Base-by-base conservation (phyloP, 2,113 vertebrate species). In the Phyllostomus hastatus region DNA sequence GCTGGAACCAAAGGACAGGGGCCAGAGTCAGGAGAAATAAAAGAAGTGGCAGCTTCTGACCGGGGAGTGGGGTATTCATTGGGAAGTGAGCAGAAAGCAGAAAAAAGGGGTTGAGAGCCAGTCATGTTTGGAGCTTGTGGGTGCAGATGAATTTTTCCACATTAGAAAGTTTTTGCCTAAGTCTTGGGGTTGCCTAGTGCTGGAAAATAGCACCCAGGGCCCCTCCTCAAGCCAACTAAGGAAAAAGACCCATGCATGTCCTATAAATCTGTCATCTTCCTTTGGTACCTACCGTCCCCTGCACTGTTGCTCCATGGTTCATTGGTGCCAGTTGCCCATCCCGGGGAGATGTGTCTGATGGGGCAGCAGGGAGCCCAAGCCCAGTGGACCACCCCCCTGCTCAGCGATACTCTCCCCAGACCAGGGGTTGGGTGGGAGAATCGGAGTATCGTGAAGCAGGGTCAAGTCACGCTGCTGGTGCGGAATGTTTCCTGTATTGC, bases 91-190 rank as follows among this genome's bases (percentile, higher is more conserved):
- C 48, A 73, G 57, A 43, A 46, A 50, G 52, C 4, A 4, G 80
- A 33, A 46, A 82, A 2, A 22, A 46, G 26, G 59, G 67, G n/a
- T 85, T 10, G 52, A 38, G 46, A 52, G 41, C 75, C 35, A 52
- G 73, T 72, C 22, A 22, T 35, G 76, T 31, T 66, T 83, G 67
- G 24, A 66, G 20, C 57, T 31, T 52, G 19, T 43, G 31, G 48
- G 20, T 86, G 16, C n/a, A 80, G 75, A 52, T n/a, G 57, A 76
- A 46, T 69, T 90, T 61, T 93, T 88, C 69, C 41, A 66, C 10
- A 33, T 57, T 33, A 89, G 95, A 97, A 97, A 97, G 94, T 96
- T 97, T 97, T 76, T 91, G 46, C 50, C 5, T 16, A 86, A 90
- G 93, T 83, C 81, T 96, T 84, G 86, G 94, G 67, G 50, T 86